phyloP scores from a whole-genome alignment of 2,888 invertebrate genomes.

The Spisula solida region DNA sequence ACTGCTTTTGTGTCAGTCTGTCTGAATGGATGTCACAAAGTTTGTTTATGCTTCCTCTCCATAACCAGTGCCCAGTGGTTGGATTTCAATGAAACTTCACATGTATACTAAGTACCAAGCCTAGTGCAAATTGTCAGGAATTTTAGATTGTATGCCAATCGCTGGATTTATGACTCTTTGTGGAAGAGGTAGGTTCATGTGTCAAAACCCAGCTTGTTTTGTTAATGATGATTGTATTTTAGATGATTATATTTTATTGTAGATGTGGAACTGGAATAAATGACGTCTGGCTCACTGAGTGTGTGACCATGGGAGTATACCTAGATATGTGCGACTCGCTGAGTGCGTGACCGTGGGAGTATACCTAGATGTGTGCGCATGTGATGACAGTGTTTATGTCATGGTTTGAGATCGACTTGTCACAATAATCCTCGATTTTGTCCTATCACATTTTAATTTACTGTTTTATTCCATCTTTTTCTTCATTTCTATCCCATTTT shows the following conservation, averaged over 20 bases:
- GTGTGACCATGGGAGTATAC: not conserved
- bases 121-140: no score
- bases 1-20: no score
- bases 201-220: no score
- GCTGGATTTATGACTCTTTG: no score
- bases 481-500: conserved; percentile 32
- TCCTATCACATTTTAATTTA: conserved; percentile 39
- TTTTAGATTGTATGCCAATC: no score
- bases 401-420: conserved; percentile 12
- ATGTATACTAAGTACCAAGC: no score
- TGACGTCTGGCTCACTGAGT: conserved; percentile 31
- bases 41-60: no score
- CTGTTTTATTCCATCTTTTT: conserved; percentile 39
- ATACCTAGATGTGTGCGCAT: not conserved
- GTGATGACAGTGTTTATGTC: not conserved
- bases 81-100: no score
- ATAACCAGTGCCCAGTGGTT: no score
- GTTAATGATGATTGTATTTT: no score
- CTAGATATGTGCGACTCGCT: not conserved
- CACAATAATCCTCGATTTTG: conserved; percentile 30
- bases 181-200: no score
- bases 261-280: conserved; percentile 79
- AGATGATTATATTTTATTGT: conserved; percentile 33
- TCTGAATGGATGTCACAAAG: no score
- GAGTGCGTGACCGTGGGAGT: not conserved